Evolutionary conservation across 2,113 vertebrate species (phyloP).

Genomic region (Reinhardtius hippoglossoides): DNA sequence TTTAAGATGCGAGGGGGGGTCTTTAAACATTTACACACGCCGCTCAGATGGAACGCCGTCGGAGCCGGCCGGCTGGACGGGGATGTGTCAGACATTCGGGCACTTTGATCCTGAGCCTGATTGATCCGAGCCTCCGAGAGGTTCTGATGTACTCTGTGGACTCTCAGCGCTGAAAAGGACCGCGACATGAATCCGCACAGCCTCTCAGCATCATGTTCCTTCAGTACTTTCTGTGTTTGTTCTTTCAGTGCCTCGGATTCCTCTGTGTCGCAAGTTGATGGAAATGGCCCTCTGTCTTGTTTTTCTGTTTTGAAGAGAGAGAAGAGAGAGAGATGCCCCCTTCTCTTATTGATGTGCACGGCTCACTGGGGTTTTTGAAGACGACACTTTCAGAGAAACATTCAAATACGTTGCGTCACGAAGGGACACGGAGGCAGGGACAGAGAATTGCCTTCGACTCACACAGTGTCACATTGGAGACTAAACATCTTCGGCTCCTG

Average conservation of each 20-base stretch:
- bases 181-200: constrained; percentile 26
- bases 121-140: constrained; percentile 53
- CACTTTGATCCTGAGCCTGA: constrained; percentile 38
- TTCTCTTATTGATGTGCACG: not conserved
- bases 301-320: constrained; percentile 14
- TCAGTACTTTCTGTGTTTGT: not conserved
- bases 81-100: constrained; percentile 42
- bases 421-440: not conserved
- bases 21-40: constrained; percentile 50
- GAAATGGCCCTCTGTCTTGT: not conserved
- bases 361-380: not conserved
- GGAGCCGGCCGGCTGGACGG: constrained; percentile 23
- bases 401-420: not conserved
- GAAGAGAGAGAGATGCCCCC: not conserved
- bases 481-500: not conserved
- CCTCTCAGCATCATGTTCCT: constrained; percentile 22
- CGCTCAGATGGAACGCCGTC: constrained; percentile 8
- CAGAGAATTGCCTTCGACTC: not conserved
- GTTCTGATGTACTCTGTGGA: constrained; percentile 25
- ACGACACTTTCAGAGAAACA: not conserved
- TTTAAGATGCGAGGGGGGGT: constrained; percentile 32
- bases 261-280: constrained; percentile 1
- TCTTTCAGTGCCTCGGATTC: constrained; percentile 22
- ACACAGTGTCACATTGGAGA: not conserved
- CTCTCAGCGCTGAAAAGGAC: constrained; percentile 7